Evolutionary conservation across 2,797 vertebrate species (phyloP).

Genomic region (Sebastes iracundus): DNA sequence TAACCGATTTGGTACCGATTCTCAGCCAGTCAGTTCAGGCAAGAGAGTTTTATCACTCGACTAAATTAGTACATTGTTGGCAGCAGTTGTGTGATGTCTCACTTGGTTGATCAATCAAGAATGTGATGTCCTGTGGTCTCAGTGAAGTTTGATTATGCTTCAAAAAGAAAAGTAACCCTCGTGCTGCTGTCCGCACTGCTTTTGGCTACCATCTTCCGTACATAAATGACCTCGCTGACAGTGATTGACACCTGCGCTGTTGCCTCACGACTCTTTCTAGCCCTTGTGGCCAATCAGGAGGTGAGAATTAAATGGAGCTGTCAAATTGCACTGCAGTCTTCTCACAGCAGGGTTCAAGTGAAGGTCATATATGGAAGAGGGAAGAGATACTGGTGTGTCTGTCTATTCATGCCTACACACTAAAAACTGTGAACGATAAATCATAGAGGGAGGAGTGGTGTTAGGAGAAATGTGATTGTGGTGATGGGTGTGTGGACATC

Average conservation of each 20-base stretch:
- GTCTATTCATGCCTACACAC: neutral
- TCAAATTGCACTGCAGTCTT: slow-evolving; percentile 19
- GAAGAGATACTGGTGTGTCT: neutral
- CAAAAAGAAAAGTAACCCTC: neutral
- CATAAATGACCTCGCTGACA: slow-evolving; percentile 30
- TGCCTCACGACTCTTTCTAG: slow-evolving; percentile 12
- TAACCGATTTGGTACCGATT: neutral
- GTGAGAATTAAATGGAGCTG: slow-evolving; percentile 38
- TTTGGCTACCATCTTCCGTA: neutral
- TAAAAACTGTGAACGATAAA: neutral
- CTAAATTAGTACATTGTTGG: neutral
- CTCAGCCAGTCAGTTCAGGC: neutral
- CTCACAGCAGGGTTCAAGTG: slow-evolving; percentile 21
- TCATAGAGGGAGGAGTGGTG: neutral
- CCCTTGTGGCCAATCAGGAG: slow-evolving; percentile 28
- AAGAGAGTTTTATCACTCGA: neutral
- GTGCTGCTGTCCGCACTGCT: neutral
- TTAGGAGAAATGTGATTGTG: slow-evolving; percentile 27
- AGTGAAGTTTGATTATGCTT: neutral
- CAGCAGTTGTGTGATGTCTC: neutral
- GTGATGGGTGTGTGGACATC: slow-evolving; percentile 21
- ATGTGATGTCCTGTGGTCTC: neutral
- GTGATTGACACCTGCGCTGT: slow-evolving; percentile 43
- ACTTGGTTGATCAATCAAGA: neutral
- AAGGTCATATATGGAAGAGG: slow-evolving; percentile 21